Base-by-base conservation (phyloP, 2,797 vertebrate genomes). In the Podarcis siculus region DNA sequence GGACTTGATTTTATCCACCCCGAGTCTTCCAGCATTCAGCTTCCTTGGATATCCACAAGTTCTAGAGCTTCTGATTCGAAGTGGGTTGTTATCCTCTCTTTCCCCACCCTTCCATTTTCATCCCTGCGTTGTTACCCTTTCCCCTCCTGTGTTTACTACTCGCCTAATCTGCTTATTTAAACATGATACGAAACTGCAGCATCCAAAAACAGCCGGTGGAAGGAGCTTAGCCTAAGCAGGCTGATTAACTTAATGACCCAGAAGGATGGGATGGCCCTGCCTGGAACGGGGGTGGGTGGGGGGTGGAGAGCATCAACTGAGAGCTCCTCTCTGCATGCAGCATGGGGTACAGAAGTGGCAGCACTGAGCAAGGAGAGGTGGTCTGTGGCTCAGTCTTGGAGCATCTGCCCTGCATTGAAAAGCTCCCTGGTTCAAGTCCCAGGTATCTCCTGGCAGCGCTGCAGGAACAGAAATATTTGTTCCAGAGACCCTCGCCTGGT, bases 201-300 rank as follows among this genome's bases (percentile, higher is more conserved):
- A 92, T 97, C 97, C 97, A 97, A 97, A 98, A 98, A 97, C 97
- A 98, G 97, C 96, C 92, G 82, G 92, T 96, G 95, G 96, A 97
- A 97, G 94, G 94, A 97, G 98, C 97, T 98, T 98, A 96, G 55
- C 88, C 89, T 94, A 96, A 96, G 95, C 83, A 5, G 89, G 83
- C 93, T 93, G 89, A 92, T 95, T 97, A 96, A 95, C 95, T 95
- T 95, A 85, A 92, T 97, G 96, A 97, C 95, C 96, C 96, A 95
- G 95, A 64, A 23, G 61, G 61, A 64, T 25, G 4, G 95, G 91
- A 82, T 91, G 93, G 93, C 76, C 73, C 92, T 1, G 1, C 90
- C 69, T 71, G 93, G 91, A 91, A 82, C 78, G 25, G 42, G 37
- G 8, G 42, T 42, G 42, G 0, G 87, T 42, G 49, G 89, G 30